These are phyloP conservation scores for Fregata magnificens DNA, from an alignment of 2,113 vertebrate species.

Conservation along the genomic window DNA sequence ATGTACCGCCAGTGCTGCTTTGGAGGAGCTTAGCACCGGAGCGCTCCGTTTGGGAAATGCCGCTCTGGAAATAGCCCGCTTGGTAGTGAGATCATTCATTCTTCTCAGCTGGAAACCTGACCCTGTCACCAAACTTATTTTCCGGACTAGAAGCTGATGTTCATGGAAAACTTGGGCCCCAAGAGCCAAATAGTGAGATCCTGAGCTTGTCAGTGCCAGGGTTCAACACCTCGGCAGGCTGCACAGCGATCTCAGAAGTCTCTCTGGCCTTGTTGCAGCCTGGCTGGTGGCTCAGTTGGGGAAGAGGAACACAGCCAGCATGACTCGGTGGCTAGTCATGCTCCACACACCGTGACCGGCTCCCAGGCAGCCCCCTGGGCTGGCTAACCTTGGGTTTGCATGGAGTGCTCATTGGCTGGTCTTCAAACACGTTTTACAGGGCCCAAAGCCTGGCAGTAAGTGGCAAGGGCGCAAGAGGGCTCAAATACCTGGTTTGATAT, in stretches of 20 bases:
- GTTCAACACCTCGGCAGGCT: not conserved
- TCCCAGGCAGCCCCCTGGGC: not conserved
- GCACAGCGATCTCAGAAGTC: not conserved
- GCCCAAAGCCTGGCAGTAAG: not conserved
- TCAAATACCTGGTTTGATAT: not conserved
- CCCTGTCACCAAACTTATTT: conserved; percentile 29
- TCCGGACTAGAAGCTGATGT: conserved; percentile 16
- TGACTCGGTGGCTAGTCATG: not conserved
- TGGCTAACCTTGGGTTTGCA: not conserved
- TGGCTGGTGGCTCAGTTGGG: not conserved
- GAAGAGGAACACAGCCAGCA: not conserved
- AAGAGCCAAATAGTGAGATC: not conserved
- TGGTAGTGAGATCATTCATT: conserved; percentile 46
- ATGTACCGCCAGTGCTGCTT: not conserved
- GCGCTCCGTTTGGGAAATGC: not conserved
- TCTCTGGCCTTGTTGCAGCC: not conserved
- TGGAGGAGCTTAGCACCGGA: not conserved
- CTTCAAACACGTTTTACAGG: not conserved
- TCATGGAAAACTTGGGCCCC: not conserved
- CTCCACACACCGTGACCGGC: not conserved
- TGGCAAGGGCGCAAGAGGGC: not conserved
- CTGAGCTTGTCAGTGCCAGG: not conserved
- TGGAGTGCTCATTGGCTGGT: not conserved
- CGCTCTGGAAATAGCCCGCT: conserved; percentile 15
- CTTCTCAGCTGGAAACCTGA: conserved; percentile 41